Conservation (phyloP, 2,888 invertebrate genomes). For the Rhagonycha lutea region DNA sequence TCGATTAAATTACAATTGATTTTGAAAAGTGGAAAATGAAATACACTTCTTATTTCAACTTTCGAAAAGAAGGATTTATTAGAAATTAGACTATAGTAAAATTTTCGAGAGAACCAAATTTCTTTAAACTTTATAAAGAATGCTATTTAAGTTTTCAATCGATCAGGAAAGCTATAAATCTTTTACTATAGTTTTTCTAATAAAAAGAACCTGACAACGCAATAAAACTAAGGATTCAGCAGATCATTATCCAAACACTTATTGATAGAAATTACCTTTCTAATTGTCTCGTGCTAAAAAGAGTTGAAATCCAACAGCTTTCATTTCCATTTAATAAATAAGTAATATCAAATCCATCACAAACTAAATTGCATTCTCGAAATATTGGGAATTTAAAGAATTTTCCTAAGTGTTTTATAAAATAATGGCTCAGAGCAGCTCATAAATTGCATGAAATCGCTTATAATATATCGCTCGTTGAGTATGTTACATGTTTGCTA, state of each 20-base stretch:
- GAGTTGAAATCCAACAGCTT: not conserved
- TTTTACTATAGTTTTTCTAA: constrained; percentile 3
- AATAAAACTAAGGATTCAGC: constrained; percentile 2
- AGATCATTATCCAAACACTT: not conserved
- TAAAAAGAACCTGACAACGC: constrained; percentile 1
- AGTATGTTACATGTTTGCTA: too few species aligned
- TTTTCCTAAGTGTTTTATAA: too few species aligned
- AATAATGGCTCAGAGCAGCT: too few species aligned
- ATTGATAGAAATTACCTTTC: not conserved
- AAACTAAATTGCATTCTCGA: too few species aligned
- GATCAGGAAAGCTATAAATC: not conserved
- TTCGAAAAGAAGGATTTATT: not conserved
- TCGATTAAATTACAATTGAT: not conserved
- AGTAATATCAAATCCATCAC: too few species aligned
- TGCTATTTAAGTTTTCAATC: not conserved
- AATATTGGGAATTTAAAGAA: too few species aligned
- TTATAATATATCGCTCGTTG: too few species aligned
- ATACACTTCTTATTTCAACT: not conserved
- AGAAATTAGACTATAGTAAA: not conserved
- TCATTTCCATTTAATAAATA: not conserved
- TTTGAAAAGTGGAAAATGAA: not conserved
- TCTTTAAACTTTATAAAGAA: not conserved
- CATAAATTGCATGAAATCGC: too few species aligned
- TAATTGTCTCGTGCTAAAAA: not conserved
- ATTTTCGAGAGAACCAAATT: not conserved